A percentile compares a stretch with the other conserved stretches of the same genome.
Evolutionary conservation across 2,797 vertebrate species (phyloP).

Genomic region (Gephyroberyx darwinii): DNA sequence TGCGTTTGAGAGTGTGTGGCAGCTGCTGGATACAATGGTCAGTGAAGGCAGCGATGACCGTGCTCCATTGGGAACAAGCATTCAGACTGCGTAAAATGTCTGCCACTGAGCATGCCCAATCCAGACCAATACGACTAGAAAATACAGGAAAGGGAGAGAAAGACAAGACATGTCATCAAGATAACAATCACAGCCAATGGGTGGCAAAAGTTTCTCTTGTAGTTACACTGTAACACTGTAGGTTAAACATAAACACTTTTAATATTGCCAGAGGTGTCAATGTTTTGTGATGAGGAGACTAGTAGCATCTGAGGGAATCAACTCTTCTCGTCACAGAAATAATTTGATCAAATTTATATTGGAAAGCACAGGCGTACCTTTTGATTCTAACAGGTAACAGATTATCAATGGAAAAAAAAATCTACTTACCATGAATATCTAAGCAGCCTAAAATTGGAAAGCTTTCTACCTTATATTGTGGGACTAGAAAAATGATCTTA

Average conservation of each 20-base stretch:
- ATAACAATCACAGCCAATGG: not conserved
- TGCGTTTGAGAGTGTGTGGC: conserved; percentile 91
- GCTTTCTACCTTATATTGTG: not conserved
- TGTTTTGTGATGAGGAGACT: not conserved
- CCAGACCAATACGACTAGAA: conserved; percentile 91
- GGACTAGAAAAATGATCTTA: not conserved
- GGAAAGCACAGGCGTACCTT: not conserved
- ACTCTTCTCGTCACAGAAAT: no score
- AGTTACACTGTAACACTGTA: not conserved
- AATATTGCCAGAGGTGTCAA: no score
- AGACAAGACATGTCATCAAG: not conserved
- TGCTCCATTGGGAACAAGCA: conserved; percentile 86
- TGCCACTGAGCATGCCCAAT: conserved; percentile 97
- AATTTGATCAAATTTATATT: no score
- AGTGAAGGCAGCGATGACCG: conserved; percentile 89
- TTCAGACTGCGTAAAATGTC: conserved; percentile 93
- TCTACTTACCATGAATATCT: not conserved
- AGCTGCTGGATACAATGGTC: conserved; percentile 93
- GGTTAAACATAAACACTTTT: no score
- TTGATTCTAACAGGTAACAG: not conserved
- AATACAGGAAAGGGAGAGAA: conserved; percentile 1
- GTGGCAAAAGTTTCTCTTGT: not conserved
- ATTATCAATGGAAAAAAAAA: not conserved
- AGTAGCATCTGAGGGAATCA: not conserved
- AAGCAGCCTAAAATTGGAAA: no score